Conservation (phyloP, 1,140 invertebrate genomes). For the Platorchestia sp. region DNA sequence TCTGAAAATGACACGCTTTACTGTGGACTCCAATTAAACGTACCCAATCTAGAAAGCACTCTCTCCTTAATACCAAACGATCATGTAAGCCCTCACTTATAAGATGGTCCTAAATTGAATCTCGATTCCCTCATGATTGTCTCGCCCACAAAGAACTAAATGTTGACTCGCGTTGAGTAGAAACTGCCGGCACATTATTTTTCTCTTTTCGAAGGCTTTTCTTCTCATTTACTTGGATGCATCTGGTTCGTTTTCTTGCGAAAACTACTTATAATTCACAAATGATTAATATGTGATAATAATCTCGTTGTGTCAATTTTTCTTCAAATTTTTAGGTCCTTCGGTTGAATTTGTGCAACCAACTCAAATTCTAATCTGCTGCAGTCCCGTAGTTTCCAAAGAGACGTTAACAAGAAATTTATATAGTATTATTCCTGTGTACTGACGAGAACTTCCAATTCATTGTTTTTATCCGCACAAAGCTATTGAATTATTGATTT, state of each 20-base stretch:
- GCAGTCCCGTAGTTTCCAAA: neutral
- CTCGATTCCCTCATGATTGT: neutral
- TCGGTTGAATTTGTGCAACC: neutral
- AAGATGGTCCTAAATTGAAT: too few relatives aligned
- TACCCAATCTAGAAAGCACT: too few relatives aligned
- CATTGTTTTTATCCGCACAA: neutral
- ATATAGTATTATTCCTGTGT: neutral
- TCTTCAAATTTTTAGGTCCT: neutral
- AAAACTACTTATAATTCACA: neutral
- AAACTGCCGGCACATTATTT: neutral
- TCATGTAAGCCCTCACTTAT: too few relatives aligned
- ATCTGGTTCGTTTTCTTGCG: neutral
- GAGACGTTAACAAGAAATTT: neutral
- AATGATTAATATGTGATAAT: neutral
- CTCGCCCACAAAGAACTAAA: too few relatives aligned
- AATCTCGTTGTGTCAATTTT: neutral
- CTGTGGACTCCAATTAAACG: too few relatives aligned
- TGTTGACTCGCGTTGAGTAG: neutral
- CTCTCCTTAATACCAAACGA: too few relatives aligned
- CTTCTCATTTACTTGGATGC: neutral
- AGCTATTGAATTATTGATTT: neutral
- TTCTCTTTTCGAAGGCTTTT: neutral
- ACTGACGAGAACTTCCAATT: neutral
- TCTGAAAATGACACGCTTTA: too few relatives aligned
- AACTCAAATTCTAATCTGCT: neutral